Percentiles rank a stretch among this genome's conserved stretches.
Evolutionary conservation across 2,888 invertebrate species (phyloP).

Genomic region (Corbicula japonica): DNA sequence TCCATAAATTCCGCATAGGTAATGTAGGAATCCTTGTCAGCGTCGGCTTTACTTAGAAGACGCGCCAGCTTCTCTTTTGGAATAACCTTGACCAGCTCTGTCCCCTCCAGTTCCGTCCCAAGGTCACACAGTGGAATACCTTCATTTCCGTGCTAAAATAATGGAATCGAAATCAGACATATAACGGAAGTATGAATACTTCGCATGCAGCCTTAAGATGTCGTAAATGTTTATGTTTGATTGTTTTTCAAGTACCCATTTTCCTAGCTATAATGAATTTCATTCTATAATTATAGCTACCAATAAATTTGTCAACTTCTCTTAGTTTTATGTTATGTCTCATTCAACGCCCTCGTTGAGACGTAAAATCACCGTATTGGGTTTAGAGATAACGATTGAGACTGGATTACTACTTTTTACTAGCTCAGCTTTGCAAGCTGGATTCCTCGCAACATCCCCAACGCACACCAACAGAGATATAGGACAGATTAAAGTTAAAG

Average conservation of each 20-base stretch:
- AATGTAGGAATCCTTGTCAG: constrained; percentile 83
- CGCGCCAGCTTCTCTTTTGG: constrained; percentile 67
- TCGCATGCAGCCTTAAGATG: background rate
- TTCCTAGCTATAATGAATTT: background rate
- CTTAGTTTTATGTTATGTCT: too few relatives aligned
- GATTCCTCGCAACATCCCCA: too few relatives aligned
- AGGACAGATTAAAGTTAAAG: too few relatives aligned
- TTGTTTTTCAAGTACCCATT: background rate
- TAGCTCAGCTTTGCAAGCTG: too few relatives aligned
- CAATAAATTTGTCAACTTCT: too few relatives aligned
- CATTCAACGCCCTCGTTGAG: too few relatives aligned
- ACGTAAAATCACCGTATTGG: too few relatives aligned
- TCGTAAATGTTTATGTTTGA: background rate
- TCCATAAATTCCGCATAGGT: constrained; percentile 86
- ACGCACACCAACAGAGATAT: too few relatives aligned
- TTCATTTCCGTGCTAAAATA: constrained; percentile 83
- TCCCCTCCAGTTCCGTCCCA: constrained; percentile 82
- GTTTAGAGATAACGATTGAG: too few relatives aligned
- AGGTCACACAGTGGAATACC: constrained; percentile 85
- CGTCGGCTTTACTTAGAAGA: constrained; percentile 83
- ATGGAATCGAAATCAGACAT: background rate
- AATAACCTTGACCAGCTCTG: constrained; percentile 77
- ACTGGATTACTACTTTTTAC: too few relatives aligned
- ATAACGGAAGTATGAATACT: background rate
- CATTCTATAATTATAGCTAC: background rate